phyloP scores from a whole-genome alignment of 2,113 vertebrate genomes.

The Xyrauchen texanus region DNA sequence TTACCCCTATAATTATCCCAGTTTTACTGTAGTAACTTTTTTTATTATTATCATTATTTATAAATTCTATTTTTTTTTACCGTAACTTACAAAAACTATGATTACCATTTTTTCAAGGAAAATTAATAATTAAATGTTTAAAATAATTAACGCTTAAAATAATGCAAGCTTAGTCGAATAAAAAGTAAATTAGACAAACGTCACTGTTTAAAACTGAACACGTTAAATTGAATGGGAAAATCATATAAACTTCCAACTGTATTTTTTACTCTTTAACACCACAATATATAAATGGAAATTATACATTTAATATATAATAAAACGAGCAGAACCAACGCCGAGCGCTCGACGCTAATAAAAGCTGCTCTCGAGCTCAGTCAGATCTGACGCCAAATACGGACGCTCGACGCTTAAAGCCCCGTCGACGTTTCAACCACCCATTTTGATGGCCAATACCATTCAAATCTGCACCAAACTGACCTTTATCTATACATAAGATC shows the following conservation, averaged over 20 bases:
- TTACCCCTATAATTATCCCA: too few relatives aligned
- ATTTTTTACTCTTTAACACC: not conserved
- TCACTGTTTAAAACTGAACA: not conserved
- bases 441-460: not conserved
- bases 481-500: constrained; percentile 11
- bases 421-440: constrained; percentile 1
- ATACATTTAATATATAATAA: not conserved
- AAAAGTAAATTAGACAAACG: not conserved
- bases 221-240: not conserved
- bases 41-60: too few relatives aligned
- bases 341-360: not conserved
- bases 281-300: not conserved
- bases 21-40: too few relatives aligned
- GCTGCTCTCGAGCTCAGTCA: not conserved
- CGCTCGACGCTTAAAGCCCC: constrained; percentile 44
- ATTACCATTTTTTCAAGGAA: too few relatives aligned
- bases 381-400: constrained; percentile 42
- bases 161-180: too few relatives aligned
- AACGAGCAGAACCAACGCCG: not conserved
- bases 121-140: too few relatives aligned
- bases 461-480: not conserved
- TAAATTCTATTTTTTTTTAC: too few relatives aligned
- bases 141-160: too few relatives aligned
- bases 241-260: not conserved
- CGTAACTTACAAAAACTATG: too few relatives aligned